Conservation (phyloP, 2,797 vertebrate species). For the Limosa lapponica region DNA sequence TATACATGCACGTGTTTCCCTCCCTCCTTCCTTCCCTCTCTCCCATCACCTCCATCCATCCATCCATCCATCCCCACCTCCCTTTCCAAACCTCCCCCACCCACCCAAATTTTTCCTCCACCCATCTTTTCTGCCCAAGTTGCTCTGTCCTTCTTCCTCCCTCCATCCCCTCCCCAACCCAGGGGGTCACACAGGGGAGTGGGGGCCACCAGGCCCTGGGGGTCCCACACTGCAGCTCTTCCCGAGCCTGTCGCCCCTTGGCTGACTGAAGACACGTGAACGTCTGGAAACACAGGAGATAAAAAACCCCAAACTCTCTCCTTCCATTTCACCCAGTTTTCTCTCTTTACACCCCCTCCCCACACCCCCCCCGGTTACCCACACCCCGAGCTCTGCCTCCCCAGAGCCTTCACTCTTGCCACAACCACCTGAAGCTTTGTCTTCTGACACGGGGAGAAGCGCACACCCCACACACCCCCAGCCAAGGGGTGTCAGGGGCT, state of each 20-base stretch:
- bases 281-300: not conserved
- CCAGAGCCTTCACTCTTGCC: not conserved
- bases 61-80: not conserved
- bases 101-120: not conserved
- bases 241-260: not conserved
- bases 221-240: fast-evolving
- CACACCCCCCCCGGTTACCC: too few species aligned
- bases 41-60: too few species aligned
- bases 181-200: not conserved
- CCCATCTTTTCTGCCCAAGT: not conserved
- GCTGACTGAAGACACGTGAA: not conserved
- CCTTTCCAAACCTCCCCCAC: too few species aligned
- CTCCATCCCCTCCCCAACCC: not conserved
- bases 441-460: not conserved
- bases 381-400: not conserved
- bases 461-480: too few species aligned
- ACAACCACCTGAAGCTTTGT: not conserved
- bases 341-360: not conserved
- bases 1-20: too few species aligned
- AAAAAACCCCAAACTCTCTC: not conserved
- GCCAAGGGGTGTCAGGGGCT: not conserved
- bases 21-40: too few species aligned
- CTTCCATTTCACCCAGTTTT: not conserved
- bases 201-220: not conserved
- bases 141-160: not conserved